Evolutionary conservation across 2,113 vertebrate genomes (phyloP), one percentile per base, ranked within the genome.

Genomic region (Suncus etruscus): DNA sequence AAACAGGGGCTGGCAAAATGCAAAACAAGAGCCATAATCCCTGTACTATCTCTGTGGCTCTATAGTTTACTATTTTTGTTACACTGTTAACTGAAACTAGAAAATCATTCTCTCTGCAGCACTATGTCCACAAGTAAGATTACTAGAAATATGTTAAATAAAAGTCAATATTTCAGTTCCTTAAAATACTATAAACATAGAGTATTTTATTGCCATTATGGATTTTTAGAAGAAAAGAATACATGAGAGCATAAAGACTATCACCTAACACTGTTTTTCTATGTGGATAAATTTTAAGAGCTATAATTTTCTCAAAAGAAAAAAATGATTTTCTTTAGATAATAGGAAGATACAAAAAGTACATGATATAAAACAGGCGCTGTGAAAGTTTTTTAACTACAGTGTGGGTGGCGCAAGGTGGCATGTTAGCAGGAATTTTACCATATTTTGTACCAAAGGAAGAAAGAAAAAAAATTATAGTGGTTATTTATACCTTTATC

Each of bases 231-330:
- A 54, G 29, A 91, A 75, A 89, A 75, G 80, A 92, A 91, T 81
- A 70, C 54, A 85, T 45, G 32, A 93, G 22, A 58, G 0, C 66
- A 89, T 24, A 32, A 83, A 73, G 0, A 9, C 11, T 84, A 91
- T 83, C 65, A 66, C 54, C 39, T n/a, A 77, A 51, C 48, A 3
- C 14, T 31, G 8, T 58, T 94, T 54, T 86, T 8, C 27, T 58
- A 16, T 29, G 2, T 66, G 83, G 4, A 68, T 39, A 68, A 96
- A 82, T 25, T 16, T 66, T 69, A 90, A 90, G 66, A 94, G 39
- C 73, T 81, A 27, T 77, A 51, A 94, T 94, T 94, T 96, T 94
- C 94, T 69, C 68, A 91, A 91, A 91, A 87, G 72, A 95, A 89
- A 92, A 89, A 92, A 90, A 89, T 9, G 0, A 51, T 31, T 86